phyloP scores from a whole-genome alignment of 2,113 vertebrate species.

The Chaenogobius annularis region DNA sequence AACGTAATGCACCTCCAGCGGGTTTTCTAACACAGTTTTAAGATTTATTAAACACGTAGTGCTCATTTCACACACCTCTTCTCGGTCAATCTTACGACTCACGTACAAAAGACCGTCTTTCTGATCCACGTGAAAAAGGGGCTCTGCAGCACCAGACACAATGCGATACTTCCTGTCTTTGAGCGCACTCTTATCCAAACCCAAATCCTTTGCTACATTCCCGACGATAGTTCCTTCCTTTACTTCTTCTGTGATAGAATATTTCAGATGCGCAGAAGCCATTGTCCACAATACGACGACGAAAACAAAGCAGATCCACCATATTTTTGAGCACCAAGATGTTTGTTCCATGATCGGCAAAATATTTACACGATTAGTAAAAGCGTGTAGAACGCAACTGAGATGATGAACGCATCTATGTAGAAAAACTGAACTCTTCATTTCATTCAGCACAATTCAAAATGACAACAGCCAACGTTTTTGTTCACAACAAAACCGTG shows the following conservation, averaged over 20 bases:
- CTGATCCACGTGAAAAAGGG: slow-evolving; percentile 59
- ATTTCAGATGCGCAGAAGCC: slow-evolving; percentile 56
- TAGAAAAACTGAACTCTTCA: neutral
- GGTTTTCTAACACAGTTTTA: slow-evolving; percentile 72
- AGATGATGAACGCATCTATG: no score
- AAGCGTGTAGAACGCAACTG: neutral
- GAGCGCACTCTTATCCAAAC: slow-evolving; percentile 54
- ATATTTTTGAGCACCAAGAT: neutral
- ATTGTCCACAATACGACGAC: slow-evolving; percentile 14
- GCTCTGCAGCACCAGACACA: slow-evolving; percentile 35
- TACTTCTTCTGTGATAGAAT: slow-evolving; percentile 68
- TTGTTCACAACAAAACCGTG: neutral
- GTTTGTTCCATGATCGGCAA: slow-evolving; percentile 58
- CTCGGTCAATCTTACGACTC: slow-evolving; percentile 63
- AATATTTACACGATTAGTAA: neutral
- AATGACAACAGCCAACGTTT: neutral
- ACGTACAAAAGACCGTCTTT: slow-evolving; percentile 64
- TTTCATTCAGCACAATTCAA: neutral
- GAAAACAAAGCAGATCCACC: slow-evolving; percentile 9
- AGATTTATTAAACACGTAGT: slow-evolving; percentile 61
- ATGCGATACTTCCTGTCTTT: slow-evolving; percentile 62
- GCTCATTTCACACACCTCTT: slow-evolving; percentile 61
- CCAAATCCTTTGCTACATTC: slow-evolving; percentile 72
- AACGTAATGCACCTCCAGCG: slow-evolving; percentile 70
- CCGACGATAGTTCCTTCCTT: slow-evolving; percentile 62